Conservation (phyloP, 2,888 invertebrate species). For the Altica lythri region DNA sequence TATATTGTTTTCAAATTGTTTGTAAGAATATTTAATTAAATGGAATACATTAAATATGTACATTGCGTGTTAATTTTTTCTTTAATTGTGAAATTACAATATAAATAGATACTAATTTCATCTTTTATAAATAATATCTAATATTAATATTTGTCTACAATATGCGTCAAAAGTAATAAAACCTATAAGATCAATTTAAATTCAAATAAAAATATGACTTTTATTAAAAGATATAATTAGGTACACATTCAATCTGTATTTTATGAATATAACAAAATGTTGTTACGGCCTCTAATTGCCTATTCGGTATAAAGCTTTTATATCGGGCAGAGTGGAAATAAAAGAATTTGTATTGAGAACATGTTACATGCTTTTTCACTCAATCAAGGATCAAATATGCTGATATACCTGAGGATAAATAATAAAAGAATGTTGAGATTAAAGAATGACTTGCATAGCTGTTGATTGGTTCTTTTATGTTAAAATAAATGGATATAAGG, state of each 20-base stretch:
- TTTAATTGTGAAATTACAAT: no score
- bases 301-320: slow-evolving; percentile 1
- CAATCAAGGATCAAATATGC: slow-evolving; percentile 14
- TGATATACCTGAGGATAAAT: slow-evolving; percentile 22
- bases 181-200: no score
- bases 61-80: no score
- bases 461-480: slow-evolving; percentile 48
- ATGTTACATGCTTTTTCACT: slow-evolving; percentile 17
- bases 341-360: slow-evolving; percentile 14
- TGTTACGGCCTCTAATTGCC: neutral
- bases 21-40: no score
- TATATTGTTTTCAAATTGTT: no score
- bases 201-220: no score
- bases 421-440: slow-evolving; percentile 40
- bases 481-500: slow-evolving; percentile 36
- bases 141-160: no score
- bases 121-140: no score
- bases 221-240: neutral
- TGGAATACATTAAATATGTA: no score
- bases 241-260: slow-evolving; percentile 1
- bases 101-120: no score
- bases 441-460: slow-evolving; percentile 47
- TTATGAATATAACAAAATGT: slow-evolving; percentile 7
- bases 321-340: slow-evolving; percentile 2
- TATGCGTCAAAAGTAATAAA: no score